These are phyloP conservation scores for Lophotriccus pileatus DNA, from an alignment of 2,797 vertebrate species.

Conservation along the genomic window DNA sequence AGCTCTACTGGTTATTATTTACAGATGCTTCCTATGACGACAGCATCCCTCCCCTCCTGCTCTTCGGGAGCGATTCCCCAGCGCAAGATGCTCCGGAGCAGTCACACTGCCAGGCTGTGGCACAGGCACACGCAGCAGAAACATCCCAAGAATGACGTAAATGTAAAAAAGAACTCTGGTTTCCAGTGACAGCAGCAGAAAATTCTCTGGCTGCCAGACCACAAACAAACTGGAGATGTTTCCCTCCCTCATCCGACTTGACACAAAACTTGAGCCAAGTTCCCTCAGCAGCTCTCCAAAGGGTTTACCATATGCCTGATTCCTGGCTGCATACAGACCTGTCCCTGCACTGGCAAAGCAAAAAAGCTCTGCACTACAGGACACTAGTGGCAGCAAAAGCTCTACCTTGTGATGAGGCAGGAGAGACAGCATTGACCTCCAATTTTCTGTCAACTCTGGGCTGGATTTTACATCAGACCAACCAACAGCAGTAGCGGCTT, in stretches of 20 bases:
- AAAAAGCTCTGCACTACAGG: not conserved
- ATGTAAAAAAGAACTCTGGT: not conserved
- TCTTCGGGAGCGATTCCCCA: accelerated
- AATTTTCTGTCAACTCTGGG: not conserved
- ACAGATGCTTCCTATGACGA: not conserved
- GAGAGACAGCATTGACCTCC: not conserved
- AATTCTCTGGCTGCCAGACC: slow-evolving; percentile 19
- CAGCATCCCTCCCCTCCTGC: not conserved
- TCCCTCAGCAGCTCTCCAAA: slow-evolving; percentile 19
- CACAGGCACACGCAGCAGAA: not conserved
- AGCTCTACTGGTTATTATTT: not conserved
- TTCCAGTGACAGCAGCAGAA: slow-evolving; percentile 34
- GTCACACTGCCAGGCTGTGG: accelerated
- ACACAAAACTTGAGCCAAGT: not conserved
- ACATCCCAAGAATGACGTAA: not conserved
- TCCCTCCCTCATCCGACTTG: slow-evolving; percentile 7
- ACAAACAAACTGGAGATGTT: slow-evolving; percentile 5
- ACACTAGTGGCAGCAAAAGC: not conserved
- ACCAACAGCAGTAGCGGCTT: not conserved
- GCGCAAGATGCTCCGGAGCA: not conserved
- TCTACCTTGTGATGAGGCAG: not conserved
- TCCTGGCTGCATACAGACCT: not conserved
- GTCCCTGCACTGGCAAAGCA: not conserved
- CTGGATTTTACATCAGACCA: not conserved
- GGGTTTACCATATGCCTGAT: not conserved